A percentile compares a stretch with the other conserved stretches of the same genome.
Conservation (phyloP, 2,888 invertebrate species). For the Mimachlamys varia region DNA sequence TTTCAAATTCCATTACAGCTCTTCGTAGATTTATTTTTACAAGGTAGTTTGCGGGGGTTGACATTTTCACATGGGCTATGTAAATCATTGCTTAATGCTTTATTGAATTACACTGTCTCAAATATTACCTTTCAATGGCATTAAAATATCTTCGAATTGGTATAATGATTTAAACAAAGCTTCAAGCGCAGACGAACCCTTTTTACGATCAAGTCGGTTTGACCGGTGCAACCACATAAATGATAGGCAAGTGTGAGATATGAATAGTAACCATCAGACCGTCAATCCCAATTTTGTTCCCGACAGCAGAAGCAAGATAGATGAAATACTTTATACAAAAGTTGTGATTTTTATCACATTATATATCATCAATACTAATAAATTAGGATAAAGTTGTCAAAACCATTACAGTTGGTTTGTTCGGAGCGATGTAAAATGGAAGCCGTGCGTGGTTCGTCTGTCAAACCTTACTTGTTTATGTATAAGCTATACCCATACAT, state of each 20-base stretch:
- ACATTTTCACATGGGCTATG: not conserved
- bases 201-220: not conserved
- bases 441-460: not conserved
- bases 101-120: no score
- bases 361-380: not conserved
- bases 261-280: not conserved
- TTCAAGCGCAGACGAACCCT: not conserved
- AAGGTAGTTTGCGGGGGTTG: not conserved
- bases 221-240: not conserved
- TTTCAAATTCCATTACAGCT: no score
- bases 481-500: not conserved
- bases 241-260: not conserved
- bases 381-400: constrained; percentile 4
- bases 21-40: not conserved
- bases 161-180: not conserved
- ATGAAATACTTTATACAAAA: not conserved
- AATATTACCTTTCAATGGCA: no score
- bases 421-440: constrained; percentile 13
- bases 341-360: not conserved
- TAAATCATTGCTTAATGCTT: not conserved
- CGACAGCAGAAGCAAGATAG: not conserved
- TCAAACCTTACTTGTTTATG: not conserved
- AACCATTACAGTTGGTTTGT: not conserved
- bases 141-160: no score
- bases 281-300: not conserved